phyloP scores from a whole-genome alignment of 1,140 invertebrate genomes.

The Caligus rogercresseyi region DNA sequence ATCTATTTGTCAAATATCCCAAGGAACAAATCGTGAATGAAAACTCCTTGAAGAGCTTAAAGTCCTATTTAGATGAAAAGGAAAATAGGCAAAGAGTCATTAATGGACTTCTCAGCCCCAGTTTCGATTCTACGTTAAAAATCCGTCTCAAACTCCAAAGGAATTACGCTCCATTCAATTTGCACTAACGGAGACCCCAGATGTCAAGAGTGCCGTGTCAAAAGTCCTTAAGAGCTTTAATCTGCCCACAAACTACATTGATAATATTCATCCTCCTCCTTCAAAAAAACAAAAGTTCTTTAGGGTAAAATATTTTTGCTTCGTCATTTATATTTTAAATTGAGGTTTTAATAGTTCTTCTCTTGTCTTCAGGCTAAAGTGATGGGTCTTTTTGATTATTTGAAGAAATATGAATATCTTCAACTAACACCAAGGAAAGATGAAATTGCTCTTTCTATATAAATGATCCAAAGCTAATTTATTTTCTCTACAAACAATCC shows the following conservation, averaged over 20 bases:
- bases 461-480: too few relatives aligned
- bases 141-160: not conserved
- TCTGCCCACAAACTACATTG: constrained; percentile 59
- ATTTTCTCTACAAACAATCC: too few relatives aligned
- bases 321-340: too few relatives aligned
- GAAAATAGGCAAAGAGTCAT: not conserved
- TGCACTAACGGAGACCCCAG: not conserved
- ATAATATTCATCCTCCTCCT: constrained; percentile 31
- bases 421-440: not conserved
- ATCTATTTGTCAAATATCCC: constrained; percentile 75
- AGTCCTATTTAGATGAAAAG: constrained; percentile 50
- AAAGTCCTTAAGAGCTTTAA: constrained; percentile 58
- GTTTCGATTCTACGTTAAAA: not conserved
- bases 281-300: too few relatives aligned
- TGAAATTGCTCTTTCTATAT: not conserved
- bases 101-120: too few relatives aligned
- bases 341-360: too few relatives aligned
- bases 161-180: not conserved
- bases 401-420: too few relatives aligned
- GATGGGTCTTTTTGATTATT: too few relatives aligned
- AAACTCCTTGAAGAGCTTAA: constrained; percentile 66
- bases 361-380: too few relatives aligned
- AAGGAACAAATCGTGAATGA: constrained; percentile 67
- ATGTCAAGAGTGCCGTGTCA: constrained; percentile 47
- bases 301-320: too few relatives aligned